These are phyloP conservation scores for Muscina levida DNA, from an alignment of 2,888 invertebrate genomes.

Conservation along the genomic window DNA sequence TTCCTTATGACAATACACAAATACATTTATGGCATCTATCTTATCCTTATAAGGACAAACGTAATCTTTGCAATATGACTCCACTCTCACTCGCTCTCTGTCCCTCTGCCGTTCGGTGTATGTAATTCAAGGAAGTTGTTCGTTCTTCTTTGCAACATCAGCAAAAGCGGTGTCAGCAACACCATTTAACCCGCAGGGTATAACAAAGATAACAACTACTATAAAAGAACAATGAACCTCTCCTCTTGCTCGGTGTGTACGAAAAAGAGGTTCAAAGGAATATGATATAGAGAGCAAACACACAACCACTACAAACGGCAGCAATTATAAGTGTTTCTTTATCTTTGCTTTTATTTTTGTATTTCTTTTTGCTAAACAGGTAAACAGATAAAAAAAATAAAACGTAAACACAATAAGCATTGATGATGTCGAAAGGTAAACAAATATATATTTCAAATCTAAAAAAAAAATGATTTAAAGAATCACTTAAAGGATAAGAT, in stretches of 20 bases:
- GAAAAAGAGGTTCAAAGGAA: slow-evolving; percentile 32
- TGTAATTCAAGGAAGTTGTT: slow-evolving; percentile 10
- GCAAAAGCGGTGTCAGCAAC: slow-evolving; percentile 1
- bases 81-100: too few species aligned
- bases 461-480: background rate
- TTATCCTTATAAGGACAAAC: background rate
- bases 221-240: slow-evolving; percentile 52
- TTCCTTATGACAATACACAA: too few species aligned
- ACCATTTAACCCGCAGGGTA: slow-evolving; percentile 19
- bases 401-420: too few species aligned
- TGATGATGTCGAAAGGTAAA: background rate
- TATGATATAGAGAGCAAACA: slow-evolving; percentile 7
- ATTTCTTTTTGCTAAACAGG: background rate
- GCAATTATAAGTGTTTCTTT: slow-evolving; percentile 30
- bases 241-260: background rate
- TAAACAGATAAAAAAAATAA: background rate
- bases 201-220: background rate
- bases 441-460: background rate
- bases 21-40: too few species aligned
- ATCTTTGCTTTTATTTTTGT: background rate
- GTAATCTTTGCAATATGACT: slow-evolving; percentile 38
- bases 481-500: background rate
- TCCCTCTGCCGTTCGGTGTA: too few species aligned
- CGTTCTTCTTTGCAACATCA: slow-evolving; percentile 37
- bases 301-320: slow-evolving; percentile 25